Evolutionary conservation across 2,797 vertebrate genomes (phyloP), one percentile per base, ranked within the genome.

Genomic region (Leontocebus nigricollis): DNA sequence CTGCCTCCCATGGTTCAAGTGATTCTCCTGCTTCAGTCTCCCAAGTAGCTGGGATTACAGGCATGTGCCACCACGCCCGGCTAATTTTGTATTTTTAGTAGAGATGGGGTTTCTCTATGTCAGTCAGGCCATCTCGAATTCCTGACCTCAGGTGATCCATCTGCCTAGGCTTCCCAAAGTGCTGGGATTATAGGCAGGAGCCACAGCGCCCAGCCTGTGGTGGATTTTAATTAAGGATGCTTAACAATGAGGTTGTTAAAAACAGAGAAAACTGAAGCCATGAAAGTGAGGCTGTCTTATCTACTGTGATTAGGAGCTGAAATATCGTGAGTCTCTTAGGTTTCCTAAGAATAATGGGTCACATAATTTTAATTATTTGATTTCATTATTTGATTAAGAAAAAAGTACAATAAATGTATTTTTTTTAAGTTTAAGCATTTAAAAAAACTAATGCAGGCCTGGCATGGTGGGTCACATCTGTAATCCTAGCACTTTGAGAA

Each of bases 391-490:
- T 61, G 24, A 27, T 26, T 93, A 55, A 9, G 57, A 67, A 61
- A 10, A 7, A 46, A 59, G 5, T 89, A 88, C 7, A 70, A 5
- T 84, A 83, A 77, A 50, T 83, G 36, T 72, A 48, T 96, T 41
- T 48, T 9, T 95, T 70, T 75, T 79, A 82, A 82, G 59, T 77
- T 88, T 88, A 93, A 94, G 83, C 79, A 80, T 88, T 50, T 64
- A 81, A 77, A 72, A 84, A 67, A 44, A 84, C 61, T 15, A 85
- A 48, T 44, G 22, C 13, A 41, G 52, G 52, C 19, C 52, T 55
- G 52, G 52, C 20, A 55, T 55, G 20, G 7, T 55, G 20, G 20
- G 52, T 55, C 52, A 55, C 20, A 55, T 20, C 52, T 55, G 52
- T 22, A 55, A 55, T 55, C 20, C 52, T 55, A 55, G 52, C 52